These are phyloP conservation scores for Apostichopus leukothele DNA, from an alignment of 53 echinoderm and acorn worm species.

Conservation along the genomic window DNA sequence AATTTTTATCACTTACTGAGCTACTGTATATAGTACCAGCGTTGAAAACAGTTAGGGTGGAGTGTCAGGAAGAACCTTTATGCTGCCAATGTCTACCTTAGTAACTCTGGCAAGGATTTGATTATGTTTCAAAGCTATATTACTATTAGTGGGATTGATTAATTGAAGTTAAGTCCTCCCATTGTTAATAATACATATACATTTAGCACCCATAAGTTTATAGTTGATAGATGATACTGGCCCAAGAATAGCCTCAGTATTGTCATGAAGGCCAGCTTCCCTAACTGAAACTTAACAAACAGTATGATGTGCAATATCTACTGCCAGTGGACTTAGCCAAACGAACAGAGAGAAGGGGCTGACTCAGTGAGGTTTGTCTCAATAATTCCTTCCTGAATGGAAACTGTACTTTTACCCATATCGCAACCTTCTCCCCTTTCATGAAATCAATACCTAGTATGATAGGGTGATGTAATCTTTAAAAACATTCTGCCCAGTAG, in stretches of 20 bases:
- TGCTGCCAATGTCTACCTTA: not conserved
- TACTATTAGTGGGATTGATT: constrained; percentile 42
- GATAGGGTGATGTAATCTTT: too few relatives aligned
- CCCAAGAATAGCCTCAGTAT: not conserved
- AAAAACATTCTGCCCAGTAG: too few relatives aligned
- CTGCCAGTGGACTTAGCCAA: not conserved
- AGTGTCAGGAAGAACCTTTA: too few relatives aligned
- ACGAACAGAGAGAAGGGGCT: not conserved
- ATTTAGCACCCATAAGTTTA: constrained; percentile 48
- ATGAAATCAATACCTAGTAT: constrained; percentile 46
- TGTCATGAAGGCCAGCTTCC: not conserved
- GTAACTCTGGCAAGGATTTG: constrained; percentile 37
- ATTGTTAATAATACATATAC: not conserved
- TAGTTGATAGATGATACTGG: not conserved
- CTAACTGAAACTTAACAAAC: not conserved
- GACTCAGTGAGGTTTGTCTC: too few relatives aligned
- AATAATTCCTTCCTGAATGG: too few relatives aligned
- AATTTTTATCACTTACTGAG: too few relatives aligned
- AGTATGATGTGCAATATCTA: constrained; percentile 19
- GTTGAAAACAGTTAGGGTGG: too few relatives aligned
- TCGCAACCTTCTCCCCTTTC: not conserved
- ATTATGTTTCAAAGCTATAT: not conserved
- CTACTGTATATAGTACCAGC: too few relatives aligned
- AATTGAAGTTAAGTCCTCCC: not conserved
- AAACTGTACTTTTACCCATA: not conserved